phyloP scores from a whole-genome alignment of 2,113 vertebrate species.

The Gila orcuttii region DNA sequence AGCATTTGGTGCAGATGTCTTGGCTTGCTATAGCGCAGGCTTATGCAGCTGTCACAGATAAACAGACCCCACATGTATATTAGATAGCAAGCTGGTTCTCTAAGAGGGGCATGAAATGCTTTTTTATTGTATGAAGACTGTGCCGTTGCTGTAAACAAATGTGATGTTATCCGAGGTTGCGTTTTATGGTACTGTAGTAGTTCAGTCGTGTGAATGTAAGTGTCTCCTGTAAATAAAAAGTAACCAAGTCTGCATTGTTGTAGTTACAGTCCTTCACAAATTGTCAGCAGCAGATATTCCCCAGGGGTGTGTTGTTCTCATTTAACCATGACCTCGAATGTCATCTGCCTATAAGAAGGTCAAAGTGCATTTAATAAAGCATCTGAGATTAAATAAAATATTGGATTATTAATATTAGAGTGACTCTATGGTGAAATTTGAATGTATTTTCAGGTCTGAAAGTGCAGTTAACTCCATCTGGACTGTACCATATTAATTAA shows the following conservation, averaged over 20 bases:
- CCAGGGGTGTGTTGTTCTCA: neutral
- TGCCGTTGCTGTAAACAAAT: neutral
- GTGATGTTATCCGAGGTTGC: slow-evolving; percentile 11
- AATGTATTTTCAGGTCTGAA: neutral
- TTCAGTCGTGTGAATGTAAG: neutral
- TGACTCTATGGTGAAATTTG: neutral
- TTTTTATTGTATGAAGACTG: neutral
- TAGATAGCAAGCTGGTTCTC: neutral
- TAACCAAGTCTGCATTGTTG: neutral
- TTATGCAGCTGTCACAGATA: slow-evolving; percentile 24
- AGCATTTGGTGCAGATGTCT: slow-evolving; percentile 53
- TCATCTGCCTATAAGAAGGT: neutral
- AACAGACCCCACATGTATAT: slow-evolving; percentile 7
- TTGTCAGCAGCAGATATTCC: neutral
- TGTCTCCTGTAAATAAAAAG: neutral
- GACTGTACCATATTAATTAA: slow-evolving; percentile 45
- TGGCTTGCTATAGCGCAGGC: slow-evolving; percentile 8
- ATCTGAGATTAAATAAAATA: slow-evolving; percentile 8
- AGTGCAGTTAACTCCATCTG: slow-evolving; percentile 18
- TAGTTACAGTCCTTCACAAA: neutral
- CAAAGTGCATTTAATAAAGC: neutral
- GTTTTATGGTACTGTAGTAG: neutral
- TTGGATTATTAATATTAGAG: neutral
- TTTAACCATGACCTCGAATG: neutral
- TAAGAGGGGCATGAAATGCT: neutral